Conservation (phyloP, 1,140 invertebrate species). For the Diploscapter pachys region DNA sequence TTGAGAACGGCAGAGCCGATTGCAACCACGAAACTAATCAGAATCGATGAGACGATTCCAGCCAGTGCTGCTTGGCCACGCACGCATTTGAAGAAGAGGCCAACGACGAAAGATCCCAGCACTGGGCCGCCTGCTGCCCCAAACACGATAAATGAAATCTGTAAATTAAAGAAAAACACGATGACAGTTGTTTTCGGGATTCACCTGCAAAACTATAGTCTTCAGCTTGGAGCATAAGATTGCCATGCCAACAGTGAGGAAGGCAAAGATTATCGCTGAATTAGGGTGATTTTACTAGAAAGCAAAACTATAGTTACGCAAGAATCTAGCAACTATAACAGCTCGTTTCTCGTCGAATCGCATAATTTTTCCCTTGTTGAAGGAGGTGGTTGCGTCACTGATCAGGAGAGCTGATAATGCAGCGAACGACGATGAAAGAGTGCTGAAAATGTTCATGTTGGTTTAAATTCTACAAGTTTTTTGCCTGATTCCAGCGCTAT, state of each 20-base stretch:
- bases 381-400: conserved; percentile 36
- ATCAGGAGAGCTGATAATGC: conserved; percentile 44
- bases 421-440: conserved; percentile 45
- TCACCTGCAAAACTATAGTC: conserved; percentile 42
- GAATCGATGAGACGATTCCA: conserved; percentile 31
- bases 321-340: conserved; percentile 29
- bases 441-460: conserved; percentile 35
- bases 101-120: conserved; percentile 42
- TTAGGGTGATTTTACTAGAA: conserved; percentile 18
- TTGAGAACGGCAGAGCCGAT: conserved; percentile 14
- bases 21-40: conserved; percentile 32
- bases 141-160: conserved; percentile 48
- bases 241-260: conserved; percentile 27
- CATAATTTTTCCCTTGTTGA: conserved; percentile 1
- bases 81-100: conserved; percentile 44
- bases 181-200: not conserved
- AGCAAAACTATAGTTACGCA: conserved; percentile 16
- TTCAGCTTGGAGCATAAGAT: conserved; percentile 26
- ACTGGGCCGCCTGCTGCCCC: conserved; percentile 46
- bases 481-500: conserved; percentile 34
- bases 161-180: not conserved
- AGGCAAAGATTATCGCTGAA: conserved; percentile 44
- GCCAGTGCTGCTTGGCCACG: conserved; percentile 36
- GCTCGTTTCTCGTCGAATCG: too few relatives aligned
- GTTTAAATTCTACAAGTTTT: not conserved